Evolutionary conservation across 2,113 vertebrate species (phyloP), one percentile per base, ranked within the genome.

Genomic region (Halcyon malimbica): DNA sequence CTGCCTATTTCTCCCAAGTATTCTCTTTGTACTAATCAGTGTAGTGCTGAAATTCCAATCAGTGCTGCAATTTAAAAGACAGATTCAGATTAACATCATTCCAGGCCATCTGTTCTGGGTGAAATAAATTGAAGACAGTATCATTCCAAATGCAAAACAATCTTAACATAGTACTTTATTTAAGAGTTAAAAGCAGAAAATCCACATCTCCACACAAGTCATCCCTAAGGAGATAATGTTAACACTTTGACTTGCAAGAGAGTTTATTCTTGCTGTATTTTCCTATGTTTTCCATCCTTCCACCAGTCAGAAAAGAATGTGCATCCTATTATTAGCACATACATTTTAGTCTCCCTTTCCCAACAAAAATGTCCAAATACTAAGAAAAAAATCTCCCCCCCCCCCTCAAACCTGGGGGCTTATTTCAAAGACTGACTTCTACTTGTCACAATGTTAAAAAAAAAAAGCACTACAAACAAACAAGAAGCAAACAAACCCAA

Each of bases 101-200:
- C 31, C 62, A 92, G 67, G 25, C 83, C 90, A 93, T 91, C 94
- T 94, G 80, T 83, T 93, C 71, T 93, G 39, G 23, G 21, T 92
- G 68, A 95, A 95, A 93, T 63, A 88, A 95, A 85, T 67, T 92
- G 56, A 92, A 91, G 54, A 59, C 62, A 95, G 63, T 81, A 84
- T 63, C 5, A 89, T 96, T 96, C 19, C 41, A 94, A 95, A 90
- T 56, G 46, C 64, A 90, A 93, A 57, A 64, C 67, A 92, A 67
- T 94, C 71, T 89, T 94, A 70, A 63, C 23, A 20, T 59, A 83
- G 70, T 50, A 53, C 26, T 93, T 95, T 86, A 94, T 74, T 93
- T 86, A 95, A 94, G 51, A 94, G 33, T 90, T 96, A 91, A 93
- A 89, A 91, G n/a, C 60, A 79, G 60, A 85, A 97, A 93, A 79